A percentile compares a stretch with the other conserved stretches of the same genome.
Evolutionary conservation across 1,140 invertebrate species (phyloP).

Genomic region (Pogonus chalceus): DNA sequence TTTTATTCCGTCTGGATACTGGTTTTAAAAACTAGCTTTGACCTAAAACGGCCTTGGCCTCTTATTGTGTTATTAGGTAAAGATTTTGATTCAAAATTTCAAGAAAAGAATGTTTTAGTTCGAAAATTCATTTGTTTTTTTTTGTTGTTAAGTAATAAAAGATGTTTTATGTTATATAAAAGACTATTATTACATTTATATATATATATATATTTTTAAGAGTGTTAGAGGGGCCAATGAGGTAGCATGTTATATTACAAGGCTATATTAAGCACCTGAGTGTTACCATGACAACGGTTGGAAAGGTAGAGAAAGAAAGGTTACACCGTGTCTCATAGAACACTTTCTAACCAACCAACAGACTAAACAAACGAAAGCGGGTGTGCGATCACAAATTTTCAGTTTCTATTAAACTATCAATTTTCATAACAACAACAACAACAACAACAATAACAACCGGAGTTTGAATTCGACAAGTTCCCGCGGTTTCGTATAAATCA

Average conservation of each 20-base stretch:
- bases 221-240: background rate
- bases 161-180: no score
- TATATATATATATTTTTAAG: no score
- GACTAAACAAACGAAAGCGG: background rate
- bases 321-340: background rate
- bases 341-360: constrained; percentile 1
- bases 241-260: background rate
- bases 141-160: no score
- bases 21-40: no score
- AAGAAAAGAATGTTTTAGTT: no score
- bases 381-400: background rate
- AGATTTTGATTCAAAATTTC: no score
- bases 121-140: no score
- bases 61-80: no score
- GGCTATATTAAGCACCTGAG: background rate
- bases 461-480: background rate
- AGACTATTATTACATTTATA: no score
- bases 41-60: no score
- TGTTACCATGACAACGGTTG: background rate
- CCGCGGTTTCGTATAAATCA: no score
- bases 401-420: background rate
- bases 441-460: background rate
- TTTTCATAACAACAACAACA: background rate
- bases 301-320: constrained; percentile 3
- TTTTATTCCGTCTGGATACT: no score